Conservation (phyloP, 1,140 invertebrate species). For the Papilio helenus region DNA sequence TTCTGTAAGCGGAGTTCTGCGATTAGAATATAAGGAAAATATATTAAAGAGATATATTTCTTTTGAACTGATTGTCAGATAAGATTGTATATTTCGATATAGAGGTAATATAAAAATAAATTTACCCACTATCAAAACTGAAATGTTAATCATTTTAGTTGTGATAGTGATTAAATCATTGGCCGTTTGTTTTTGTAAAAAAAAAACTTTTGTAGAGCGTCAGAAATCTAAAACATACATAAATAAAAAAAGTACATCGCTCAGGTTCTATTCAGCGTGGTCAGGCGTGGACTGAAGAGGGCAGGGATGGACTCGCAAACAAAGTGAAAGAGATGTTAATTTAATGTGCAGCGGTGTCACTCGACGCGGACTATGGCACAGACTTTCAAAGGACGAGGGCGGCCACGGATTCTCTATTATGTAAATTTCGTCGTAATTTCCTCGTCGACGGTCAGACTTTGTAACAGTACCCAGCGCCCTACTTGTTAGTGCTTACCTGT, state of each 20-base stretch:
- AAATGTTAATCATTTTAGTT: too few relatives aligned
- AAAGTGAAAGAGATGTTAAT: slow-evolving; percentile 77
- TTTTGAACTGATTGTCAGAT: too few relatives aligned
- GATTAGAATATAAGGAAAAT: too few relatives aligned
- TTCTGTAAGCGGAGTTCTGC: too few relatives aligned
- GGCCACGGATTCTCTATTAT: slow-evolving; percentile 80
- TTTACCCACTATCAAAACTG: too few relatives aligned
- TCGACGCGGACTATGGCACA: slow-evolving; percentile 60
- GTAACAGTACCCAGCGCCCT: slow-evolving; percentile 59
- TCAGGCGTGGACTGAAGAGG: slow-evolving; percentile 52
- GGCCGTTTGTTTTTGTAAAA: too few relatives aligned
- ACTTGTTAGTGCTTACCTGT: slow-evolving; percentile 73
- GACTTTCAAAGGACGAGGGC: slow-evolving; percentile 76
- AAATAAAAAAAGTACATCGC: neutral
- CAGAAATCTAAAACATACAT: neutral
- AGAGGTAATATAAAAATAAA: too few relatives aligned
- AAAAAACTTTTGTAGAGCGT: neutral
- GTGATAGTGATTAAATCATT: too few relatives aligned
- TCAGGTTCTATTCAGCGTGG: slow-evolving; percentile 54
- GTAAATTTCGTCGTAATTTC: slow-evolving; percentile 80
- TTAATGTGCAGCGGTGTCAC: slow-evolving; percentile 76
- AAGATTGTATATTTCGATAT: too few relatives aligned
- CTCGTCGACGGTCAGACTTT: slow-evolving; percentile 74
- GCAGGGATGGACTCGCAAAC: slow-evolving; percentile 53
- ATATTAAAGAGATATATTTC: too few relatives aligned